Percentiles rank a stretch among this genome's conserved stretches.
These are phyloP conservation scores for Limonius californicus DNA, from an alignment of 1,140 invertebrate genomes.

Conservation along the genomic window DNA sequence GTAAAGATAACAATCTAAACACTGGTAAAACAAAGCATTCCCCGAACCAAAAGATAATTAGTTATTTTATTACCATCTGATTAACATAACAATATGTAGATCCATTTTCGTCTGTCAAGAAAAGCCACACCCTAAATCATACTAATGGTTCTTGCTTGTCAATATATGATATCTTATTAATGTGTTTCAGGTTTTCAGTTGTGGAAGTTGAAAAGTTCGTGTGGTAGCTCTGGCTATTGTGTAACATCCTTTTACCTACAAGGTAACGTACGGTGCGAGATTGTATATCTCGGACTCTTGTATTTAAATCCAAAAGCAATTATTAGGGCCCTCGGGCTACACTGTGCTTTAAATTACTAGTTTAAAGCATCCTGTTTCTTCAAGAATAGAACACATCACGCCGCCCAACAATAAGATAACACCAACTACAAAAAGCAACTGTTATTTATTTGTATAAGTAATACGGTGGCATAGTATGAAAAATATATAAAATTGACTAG, in stretches of 20 bases:
- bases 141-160: slow-evolving; percentile 17
- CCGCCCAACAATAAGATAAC: background rate
- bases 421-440: background rate
- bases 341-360: background rate
- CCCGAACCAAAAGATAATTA: slow-evolving; percentile 22
- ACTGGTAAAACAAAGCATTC: slow-evolving; percentile 24
- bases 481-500: slow-evolving; percentile 7
- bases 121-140: slow-evolving; percentile 19
- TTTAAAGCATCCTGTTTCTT: background rate
- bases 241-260: background rate
- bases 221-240: background rate
- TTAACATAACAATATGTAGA: slow-evolving; percentile 27
- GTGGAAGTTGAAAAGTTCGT: no score
- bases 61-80: slow-evolving; percentile 27
- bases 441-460: slow-evolving; percentile 10
- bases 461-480: slow-evolving; percentile 3
- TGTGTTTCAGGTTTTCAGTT: slow-evolving; percentile 1
- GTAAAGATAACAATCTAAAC: slow-evolving; percentile 23
- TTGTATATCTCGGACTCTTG: background rate
- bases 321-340: background rate
- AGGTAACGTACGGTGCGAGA: background rate
- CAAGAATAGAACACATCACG: background rate
- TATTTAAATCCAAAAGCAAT: background rate
- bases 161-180: slow-evolving; percentile 20
- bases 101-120: slow-evolving; percentile 24